Conservation (phyloP, 2,888 invertebrate genomes). For the Pterostichus madidus region DNA sequence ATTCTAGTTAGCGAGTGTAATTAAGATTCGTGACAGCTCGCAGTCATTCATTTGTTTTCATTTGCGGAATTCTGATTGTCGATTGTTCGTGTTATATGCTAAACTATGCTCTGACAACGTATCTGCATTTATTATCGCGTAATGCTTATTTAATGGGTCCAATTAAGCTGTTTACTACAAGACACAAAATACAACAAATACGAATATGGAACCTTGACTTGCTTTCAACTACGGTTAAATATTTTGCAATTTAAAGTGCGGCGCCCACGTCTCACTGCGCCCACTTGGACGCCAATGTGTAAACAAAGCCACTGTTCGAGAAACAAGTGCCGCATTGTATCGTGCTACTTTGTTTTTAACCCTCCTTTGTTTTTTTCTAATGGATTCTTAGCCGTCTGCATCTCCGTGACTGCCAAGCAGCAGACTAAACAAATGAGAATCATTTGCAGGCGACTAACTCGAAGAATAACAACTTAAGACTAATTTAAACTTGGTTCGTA, state of each 20-base stretch:
- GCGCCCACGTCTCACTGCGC: conserved; percentile 16
- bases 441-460: neutral
- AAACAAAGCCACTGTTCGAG: conserved; percentile 20
- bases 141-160: conserved; percentile 53
- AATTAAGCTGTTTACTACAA: conserved; percentile 48
- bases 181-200: neutral
- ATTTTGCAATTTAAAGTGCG: conserved; percentile 61
- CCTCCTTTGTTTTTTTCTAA: conserved; percentile 1
- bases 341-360: conserved; percentile 1
- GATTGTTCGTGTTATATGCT: neutral
- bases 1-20: neutral
- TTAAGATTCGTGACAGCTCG: conserved; percentile 6
- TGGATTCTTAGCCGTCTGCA: conserved; percentile 4
- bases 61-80: conserved; percentile 4
- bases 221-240: conserved; percentile 30
- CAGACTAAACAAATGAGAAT: conserved; percentile 2
- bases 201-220: conserved; percentile 47
- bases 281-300: conserved; percentile 18
- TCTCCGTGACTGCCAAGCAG: neutral
- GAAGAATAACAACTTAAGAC: conserved; percentile 10
- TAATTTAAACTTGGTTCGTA: neutral
- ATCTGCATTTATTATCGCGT: neutral
- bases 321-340: conserved; percentile 23
- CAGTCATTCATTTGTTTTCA: conserved; percentile 1
- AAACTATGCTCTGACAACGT: neutral